Evolutionary conservation across 2,888 invertebrate genomes (phyloP), one percentile per base, ranked within the genome.

Genomic region (Neoascia interrupta): DNA sequence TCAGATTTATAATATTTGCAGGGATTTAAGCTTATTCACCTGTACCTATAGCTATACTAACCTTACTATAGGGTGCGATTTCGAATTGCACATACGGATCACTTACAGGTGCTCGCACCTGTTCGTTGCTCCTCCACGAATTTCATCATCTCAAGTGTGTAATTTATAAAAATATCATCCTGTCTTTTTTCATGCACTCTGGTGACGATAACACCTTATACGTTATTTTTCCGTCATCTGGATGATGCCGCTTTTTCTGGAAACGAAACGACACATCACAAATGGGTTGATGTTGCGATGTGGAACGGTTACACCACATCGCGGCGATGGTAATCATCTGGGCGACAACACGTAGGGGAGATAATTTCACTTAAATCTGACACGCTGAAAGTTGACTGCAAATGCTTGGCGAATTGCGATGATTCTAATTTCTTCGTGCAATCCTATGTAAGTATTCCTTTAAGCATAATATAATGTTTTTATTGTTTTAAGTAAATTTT

Each of bases 401-500:
- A 90, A 26, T 94, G 94, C 83, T 87, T 91, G 61, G 91, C 93
- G 8, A 91, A 93, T 80, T 94, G 94, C 82, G 92, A 94, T 82
- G 93, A 94, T 82, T 92, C 93, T 0, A 93, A 92, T 84, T 94
- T 93, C 82, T 90, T 92, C 6, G 88, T 93, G 8, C 93, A 93
- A 73, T 90, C 90, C 10, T 89, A 90, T 84, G 92, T 92, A 86
- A 89, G 91, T 90, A 63, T 49, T 18, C 15, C 3, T 18, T 53
- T 43, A n/a, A n/a, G n/a, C n/a, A n/a, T n/a, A n/a, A n/a, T n/a
- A n/a, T n/a, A n/a, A n/a, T 26, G 3, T 31, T 31, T 31, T 6
- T 31, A 8, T 31, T n/a, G n/a, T n/a, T n/a, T n/a, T n/a, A n/a
- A n/a, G n/a, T n/a, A n/a, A n/a, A n/a, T n/a, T n/a, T n/a, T n/a